Conservation (phyloP, 2,888 invertebrate species). For the Oligia latruncula region DNA sequence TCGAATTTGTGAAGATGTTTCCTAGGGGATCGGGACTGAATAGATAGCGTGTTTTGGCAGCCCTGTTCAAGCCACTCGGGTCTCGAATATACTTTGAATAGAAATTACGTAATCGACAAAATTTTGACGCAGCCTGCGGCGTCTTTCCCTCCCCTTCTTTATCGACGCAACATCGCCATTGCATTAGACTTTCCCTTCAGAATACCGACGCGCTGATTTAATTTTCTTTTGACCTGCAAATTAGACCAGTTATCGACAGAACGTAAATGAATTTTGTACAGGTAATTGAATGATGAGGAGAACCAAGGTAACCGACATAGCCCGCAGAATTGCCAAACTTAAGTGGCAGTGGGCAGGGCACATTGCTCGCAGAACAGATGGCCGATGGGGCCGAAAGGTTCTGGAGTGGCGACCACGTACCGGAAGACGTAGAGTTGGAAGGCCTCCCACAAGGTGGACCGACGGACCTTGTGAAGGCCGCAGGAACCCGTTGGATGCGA, state of each 20-base stretch:
- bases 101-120: conserved; percentile 81
- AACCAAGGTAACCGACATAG: no score
- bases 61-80: conserved; percentile 68
- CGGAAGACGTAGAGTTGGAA: no score
- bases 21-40: conserved; percentile 68
- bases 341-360: no score
- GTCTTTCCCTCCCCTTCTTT: conserved; percentile 69
- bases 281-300: conserved; percentile 49
- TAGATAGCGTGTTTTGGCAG: conserved; percentile 69
- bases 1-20: conserved; percentile 79
- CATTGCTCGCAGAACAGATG: no score
- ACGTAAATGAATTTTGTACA: conserved; percentile 58
- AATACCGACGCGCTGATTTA: conserved; percentile 71
- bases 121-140: conserved; percentile 78
- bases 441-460: no score
- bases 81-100: conserved; percentile 80
- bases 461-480: no score
- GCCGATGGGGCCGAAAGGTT: no score
- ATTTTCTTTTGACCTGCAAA: conserved; percentile 70
- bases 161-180: conserved; percentile 75
- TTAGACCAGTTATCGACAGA: conserved; percentile 60
- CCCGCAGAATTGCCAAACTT: no score
- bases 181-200: conserved; percentile 67
- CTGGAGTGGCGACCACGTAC: no score
- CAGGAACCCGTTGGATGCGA: no score